Evolutionary conservation across 2,888 invertebrate genomes (phyloP).

Genomic region (Clusia tigrina): DNA sequence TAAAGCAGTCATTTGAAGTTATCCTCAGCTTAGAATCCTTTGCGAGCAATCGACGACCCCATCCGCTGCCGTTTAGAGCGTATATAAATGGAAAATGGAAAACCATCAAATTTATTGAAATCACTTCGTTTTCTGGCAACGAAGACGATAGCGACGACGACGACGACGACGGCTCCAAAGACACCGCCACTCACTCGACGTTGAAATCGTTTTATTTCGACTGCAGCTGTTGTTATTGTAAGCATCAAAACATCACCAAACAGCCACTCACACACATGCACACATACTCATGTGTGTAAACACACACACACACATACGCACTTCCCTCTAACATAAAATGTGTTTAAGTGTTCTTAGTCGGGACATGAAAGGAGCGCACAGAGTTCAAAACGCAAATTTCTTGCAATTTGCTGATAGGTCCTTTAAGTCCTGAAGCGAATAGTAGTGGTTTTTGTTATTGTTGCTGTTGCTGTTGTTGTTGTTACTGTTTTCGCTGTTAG

Average conservation of each 20-base stretch:
- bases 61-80: conserved; percentile 40
- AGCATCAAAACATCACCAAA: conserved; percentile 51
- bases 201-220: conserved; percentile 1
- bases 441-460: neutral
- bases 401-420: conserved; percentile 52
- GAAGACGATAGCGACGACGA: too few relatives aligned
- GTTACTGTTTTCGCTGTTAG: neutral
- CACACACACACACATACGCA: conserved; percentile 10
- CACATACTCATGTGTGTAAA: neutral
- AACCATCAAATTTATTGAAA: conserved; percentile 64
- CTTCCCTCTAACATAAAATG: conserved; percentile 5
- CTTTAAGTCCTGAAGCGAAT: conserved; percentile 19
- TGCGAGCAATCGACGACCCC: neutral
- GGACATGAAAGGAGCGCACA: neutral
- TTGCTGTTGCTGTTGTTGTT: neutral
- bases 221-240: conserved; percentile 30
- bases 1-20: conserved; percentile 62
- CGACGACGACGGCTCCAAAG: too few relatives aligned
- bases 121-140: conserved; percentile 48
- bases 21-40: conserved; percentile 45
- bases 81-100: conserved; percentile 59
- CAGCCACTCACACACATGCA: conserved; percentile 32
- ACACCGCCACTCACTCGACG: conserved; percentile 18
- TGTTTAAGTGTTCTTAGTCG: conserved; percentile 8
- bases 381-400: conserved; percentile 31